Conservation (phyloP, 2,797 vertebrate species). For the Myripristis murdjan region DNA sequence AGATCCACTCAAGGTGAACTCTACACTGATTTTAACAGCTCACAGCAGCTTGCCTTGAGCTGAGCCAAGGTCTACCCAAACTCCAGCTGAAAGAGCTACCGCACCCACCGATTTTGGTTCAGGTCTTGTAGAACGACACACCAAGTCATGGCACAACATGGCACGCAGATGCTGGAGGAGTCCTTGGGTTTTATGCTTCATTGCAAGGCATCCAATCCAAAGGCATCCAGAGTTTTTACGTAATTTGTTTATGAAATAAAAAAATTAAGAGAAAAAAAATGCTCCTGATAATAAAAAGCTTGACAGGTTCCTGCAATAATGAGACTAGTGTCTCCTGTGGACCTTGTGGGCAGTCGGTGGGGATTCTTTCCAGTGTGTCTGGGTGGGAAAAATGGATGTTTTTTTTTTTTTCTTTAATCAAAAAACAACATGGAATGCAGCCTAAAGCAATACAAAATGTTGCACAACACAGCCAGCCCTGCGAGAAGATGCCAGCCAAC, state of each 20-base stretch:
- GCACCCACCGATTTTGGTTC: conserved; percentile 38
- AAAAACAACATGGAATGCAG: not conserved
- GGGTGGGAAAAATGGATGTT: not conserved
- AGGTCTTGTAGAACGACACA: conserved; percentile 27
- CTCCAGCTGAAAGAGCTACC: conserved; percentile 31
- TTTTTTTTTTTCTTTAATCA: too few species aligned
- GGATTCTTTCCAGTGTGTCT: conserved; percentile 12
- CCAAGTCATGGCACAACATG: conserved; percentile 17
- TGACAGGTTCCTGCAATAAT: too few species aligned
- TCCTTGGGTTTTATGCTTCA: conserved; percentile 28
- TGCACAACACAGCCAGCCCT: conserved; percentile 15
- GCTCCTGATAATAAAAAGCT: too few species aligned
- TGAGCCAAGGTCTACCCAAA: conserved; percentile 41
- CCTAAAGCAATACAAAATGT: conserved; percentile 22
- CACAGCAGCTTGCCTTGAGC: conserved; percentile 36
- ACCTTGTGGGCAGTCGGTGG: not conserved
- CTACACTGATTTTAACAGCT: conserved; percentile 52
- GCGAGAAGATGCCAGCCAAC: conserved; percentile 10
- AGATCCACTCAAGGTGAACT: conserved; percentile 65
- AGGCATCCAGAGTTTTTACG: too few species aligned
- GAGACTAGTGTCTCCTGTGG: too few species aligned
- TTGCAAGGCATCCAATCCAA: conserved; percentile 14
- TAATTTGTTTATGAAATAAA: too few species aligned
- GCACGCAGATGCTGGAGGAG: conserved; percentile 17
- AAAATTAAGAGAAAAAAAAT: too few species aligned